Percentiles rank a stretch among this genome's conserved stretches.
phyloP scores from a whole-genome alignment of 2,888 invertebrate species.

The Noctua fimbriata region DNA sequence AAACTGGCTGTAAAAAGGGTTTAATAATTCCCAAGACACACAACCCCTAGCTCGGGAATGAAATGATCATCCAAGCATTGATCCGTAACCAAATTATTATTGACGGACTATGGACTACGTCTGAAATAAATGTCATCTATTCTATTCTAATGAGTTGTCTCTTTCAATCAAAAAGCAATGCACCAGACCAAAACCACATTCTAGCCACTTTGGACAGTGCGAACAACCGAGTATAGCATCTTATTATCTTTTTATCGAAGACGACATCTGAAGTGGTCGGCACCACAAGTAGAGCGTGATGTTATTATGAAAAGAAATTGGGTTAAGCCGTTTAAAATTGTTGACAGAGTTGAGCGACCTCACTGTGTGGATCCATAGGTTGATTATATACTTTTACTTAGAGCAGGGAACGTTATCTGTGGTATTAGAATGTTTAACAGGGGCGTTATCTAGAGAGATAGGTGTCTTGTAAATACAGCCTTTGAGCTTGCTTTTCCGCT shows the following conservation, averaged over 20 bases:
- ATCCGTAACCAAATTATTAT: constrained; percentile 1
- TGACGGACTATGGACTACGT: no score
- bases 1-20: not conserved
- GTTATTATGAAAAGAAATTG: constrained; percentile 87
- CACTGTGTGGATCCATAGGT: constrained; percentile 43
- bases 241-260: constrained; percentile 76
- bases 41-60: not conserved
- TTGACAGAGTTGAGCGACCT: constrained; percentile 67
- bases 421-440: constrained; percentile 60
- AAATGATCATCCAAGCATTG: not conserved
- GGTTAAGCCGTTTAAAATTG: constrained; percentile 80
- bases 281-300: constrained; percentile 83
- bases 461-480: constrained; percentile 49
- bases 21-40: not conserved
- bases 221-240: constrained; percentile 37
- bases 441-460: constrained; percentile 58
- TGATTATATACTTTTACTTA: constrained; percentile 64
- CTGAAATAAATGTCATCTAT: no score
- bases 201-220: constrained; percentile 8
- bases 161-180: constrained; percentile 10
- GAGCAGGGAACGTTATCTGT: constrained; percentile 57
- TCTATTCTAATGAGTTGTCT: not conserved
- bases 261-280: constrained; percentile 76
- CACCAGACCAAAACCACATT: constrained; percentile 32
- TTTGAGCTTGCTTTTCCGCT: constrained; percentile 23